phyloP scores from a whole-genome alignment of 2,797 vertebrate species.

The Coreius guichenoti region DNA sequence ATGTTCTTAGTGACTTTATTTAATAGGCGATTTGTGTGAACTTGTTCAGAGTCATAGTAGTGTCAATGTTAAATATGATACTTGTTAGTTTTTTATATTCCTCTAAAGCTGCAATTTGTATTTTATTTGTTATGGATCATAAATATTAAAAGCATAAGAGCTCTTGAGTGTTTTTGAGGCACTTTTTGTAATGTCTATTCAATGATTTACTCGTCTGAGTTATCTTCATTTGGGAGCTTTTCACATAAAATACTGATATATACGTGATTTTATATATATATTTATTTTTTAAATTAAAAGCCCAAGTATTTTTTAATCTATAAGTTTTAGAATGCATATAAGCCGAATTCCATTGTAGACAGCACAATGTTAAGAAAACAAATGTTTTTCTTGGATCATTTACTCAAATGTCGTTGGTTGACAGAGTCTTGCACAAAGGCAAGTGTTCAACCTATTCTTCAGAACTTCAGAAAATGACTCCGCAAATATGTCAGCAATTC shows the following conservation, averaged over 20 bases:
- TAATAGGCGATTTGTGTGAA: background rate
- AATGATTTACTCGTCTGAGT: background rate
- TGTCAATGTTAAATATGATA: background rate
- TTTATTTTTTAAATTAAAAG: background rate
- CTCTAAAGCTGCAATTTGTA: background rate
- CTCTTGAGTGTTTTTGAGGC: background rate
- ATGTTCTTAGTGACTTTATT: background rate
- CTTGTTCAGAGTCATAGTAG: background rate
- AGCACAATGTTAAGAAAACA: background rate
- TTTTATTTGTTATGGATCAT: background rate
- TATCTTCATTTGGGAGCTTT: background rate
- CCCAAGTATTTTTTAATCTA: background rate
- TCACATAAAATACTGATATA: background rate
- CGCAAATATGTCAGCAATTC: background rate
- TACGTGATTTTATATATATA: background rate
- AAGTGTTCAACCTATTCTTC: background rate
- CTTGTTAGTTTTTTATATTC: background rate
- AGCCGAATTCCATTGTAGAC: background rate
- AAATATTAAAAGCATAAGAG: background rate
- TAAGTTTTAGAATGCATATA: background rate
- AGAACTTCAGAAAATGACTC: background rate
- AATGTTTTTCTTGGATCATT: background rate
- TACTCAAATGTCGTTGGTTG: background rate
- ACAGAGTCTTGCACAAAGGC: background rate
- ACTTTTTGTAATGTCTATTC: background rate